Evolutionary conservation across 2,888 invertebrate genomes (phyloP).

Genomic region (Campoletis raptor): DNA sequence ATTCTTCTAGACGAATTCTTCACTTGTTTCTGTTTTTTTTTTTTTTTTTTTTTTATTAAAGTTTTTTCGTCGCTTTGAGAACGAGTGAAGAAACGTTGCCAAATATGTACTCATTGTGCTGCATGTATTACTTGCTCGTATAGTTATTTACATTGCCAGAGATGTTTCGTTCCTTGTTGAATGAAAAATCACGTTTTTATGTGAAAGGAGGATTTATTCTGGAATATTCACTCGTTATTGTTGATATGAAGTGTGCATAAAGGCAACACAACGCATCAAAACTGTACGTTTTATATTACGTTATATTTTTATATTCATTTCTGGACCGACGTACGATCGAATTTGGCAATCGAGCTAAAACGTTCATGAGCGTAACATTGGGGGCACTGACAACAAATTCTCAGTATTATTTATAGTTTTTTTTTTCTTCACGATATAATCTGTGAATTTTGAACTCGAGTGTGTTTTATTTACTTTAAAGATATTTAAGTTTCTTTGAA

Average conservation of each 20-base stretch:
- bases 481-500: no score
- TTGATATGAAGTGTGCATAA: constrained; percentile 9
- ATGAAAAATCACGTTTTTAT: neutral
- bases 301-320: constrained; percentile 15
- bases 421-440: no score
- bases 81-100: neutral
- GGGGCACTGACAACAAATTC: neutral
- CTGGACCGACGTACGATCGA: constrained; percentile 6
- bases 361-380: neutral
- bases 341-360: constrained; percentile 1
- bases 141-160: neutral
- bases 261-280: constrained; percentile 1
- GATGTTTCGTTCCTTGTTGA: neutral
- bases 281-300: neutral
- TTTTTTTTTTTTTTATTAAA: neutral
- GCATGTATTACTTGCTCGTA: neutral
- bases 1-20: neutral
- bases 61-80: neutral
- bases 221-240: neutral
- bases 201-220: neutral
- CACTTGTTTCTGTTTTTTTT: neutral
- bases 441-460: no score
- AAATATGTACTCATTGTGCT: neutral
- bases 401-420: neutral
- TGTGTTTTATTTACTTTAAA: no score